Evolutionary conservation across 1,140 invertebrate species (phyloP), one percentile per base, ranked within the genome.

Genomic region (Pseudomyrmex dendroicus): DNA sequence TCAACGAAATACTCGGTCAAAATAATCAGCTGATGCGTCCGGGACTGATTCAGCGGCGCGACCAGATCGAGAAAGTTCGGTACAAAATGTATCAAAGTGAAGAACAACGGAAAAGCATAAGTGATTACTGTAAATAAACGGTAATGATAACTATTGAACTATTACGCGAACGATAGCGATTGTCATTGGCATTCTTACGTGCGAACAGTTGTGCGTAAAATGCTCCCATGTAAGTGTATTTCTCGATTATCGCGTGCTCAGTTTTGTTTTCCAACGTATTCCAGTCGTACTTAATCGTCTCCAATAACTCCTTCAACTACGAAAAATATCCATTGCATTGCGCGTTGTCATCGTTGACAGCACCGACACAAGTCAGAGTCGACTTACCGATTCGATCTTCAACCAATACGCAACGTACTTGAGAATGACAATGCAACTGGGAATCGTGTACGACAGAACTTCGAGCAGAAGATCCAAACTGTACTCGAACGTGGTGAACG

Each of bases 1-100:
- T 88, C 63, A n/a, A 89, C 20, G n/a, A 77, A 85, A 52, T 84
- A 86, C 22, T 88, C 80, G 0, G 13, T 10, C 12, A 61, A 12
- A 22, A 80, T 56, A 2, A 66, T 0, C 10, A 46, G 0, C 3
- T 80, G 74, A n/a, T 44, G 74, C 17, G 74, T 44, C 56, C 74
- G 83, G 56, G 85, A 84, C 9, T 80, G 68, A 22, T 86, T 86
- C 10, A 86, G 57, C 15, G 85, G 85, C 9, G 22, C 52, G 46
- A 86, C 44, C 10, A 84, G 0, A 44, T 86, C 74, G 7, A 86
- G 52, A 56, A 86, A 10, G 61, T 70, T 35, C 1, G 82, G 74
- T 50, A 73, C 20, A 25, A 86, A 22, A 20, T 83, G 70, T 44
- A 62, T n/a, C 2, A 62, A 74, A 12, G 2, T 1, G 22, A 73